Evolutionary conservation across 2,888 invertebrate genomes (phyloP).

Genomic region (Rhogogaster chlorosoma): DNA sequence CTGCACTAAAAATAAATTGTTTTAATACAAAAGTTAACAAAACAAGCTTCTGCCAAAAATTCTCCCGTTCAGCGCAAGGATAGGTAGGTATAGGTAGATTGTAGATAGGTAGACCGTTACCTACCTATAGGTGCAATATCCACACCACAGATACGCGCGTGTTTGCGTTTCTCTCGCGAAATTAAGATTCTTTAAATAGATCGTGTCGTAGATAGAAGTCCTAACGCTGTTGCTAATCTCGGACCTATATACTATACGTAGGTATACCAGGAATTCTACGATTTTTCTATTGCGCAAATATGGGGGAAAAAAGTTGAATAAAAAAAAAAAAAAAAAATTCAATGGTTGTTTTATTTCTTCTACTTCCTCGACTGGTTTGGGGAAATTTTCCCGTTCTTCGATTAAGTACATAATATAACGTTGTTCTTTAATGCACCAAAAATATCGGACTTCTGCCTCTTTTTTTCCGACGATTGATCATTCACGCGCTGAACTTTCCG

Average conservation of each 20-base stretch:
- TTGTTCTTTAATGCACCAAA: background rate
- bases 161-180: constrained; percentile 1
- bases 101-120: background rate
- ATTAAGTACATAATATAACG: background rate
- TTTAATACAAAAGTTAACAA: constrained; percentile 35
- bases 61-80: background rate
- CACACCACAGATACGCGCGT: background rate
- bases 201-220: constrained; percentile 13
- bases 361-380: background rate
- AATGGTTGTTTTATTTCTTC: background rate
- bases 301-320: background rate
- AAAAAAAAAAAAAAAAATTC: background rate
- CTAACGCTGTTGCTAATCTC: background rate
- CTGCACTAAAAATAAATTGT: constrained; percentile 2
- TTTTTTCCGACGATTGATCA: background rate
- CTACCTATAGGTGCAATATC: background rate
- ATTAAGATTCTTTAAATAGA: constrained; percentile 36
- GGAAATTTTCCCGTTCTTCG: background rate
- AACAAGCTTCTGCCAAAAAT: constrained; percentile 32
- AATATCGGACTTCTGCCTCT: background rate
- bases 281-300: background rate
- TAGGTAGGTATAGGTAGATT: background rate
- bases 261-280: background rate
- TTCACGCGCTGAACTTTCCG: background rate
- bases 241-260: background rate